phyloP scores from a whole-genome alignment of 2,797 vertebrate species.

The Sebastes umbrosus region DNA sequence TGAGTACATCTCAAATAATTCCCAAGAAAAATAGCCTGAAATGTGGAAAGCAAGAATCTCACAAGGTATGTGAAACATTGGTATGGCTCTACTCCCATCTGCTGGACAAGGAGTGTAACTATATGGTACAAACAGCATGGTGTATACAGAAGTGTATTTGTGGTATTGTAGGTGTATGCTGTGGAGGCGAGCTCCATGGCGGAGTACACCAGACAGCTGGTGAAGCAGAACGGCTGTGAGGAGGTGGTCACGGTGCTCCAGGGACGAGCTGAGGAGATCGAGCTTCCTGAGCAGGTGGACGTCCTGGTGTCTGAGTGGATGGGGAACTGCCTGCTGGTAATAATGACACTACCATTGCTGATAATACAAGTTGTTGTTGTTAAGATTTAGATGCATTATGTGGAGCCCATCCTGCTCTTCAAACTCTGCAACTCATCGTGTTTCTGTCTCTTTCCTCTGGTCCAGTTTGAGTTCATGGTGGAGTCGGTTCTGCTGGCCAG shows the following conservation, averaged over 20 bases:
- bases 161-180: slow-evolving; percentile 80
- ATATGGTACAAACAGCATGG: neutral
- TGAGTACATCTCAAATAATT: neutral
- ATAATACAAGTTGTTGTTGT: neutral
- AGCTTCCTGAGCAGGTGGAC: slow-evolving; percentile 84
- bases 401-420: neutral
- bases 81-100: slow-evolving; percentile 39
- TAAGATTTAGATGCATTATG: neutral
- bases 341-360: neutral
- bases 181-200: slow-evolving; percentile 87
- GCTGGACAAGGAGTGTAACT: slow-evolving; percentile 29
- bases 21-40: neutral
- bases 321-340: slow-evolving; percentile 88
- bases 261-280: slow-evolving; percentile 83
- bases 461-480: slow-evolving; percentile 89
- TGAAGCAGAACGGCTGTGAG: slow-evolving; percentile 78
- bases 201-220: slow-evolving; percentile 79
- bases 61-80: neutral
- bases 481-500: slow-evolving; percentile 83
- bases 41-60: neutral
- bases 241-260: slow-evolving; percentile 80
- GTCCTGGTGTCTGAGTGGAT: slow-evolving; percentile 86
- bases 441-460: neutral
- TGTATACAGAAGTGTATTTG: neutral
- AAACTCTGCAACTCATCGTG: neutral